phyloP scores from a whole-genome alignment of 1,140 invertebrate genomes.

The Sitophilus oryzae region DNA sequence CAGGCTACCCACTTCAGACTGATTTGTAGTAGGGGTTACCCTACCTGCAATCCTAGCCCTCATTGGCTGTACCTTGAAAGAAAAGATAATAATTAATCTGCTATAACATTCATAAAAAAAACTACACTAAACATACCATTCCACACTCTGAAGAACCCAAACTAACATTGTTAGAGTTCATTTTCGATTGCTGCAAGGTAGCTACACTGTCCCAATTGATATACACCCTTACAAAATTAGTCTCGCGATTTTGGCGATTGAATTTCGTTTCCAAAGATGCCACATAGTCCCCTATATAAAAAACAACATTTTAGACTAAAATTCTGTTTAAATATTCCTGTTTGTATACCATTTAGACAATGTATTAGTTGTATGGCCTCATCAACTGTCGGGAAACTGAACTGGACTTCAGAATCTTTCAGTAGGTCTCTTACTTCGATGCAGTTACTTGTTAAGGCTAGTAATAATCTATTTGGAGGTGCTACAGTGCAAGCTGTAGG shows the following conservation, averaged over 20 bases:
- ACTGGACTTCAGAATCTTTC: constrained; percentile 44
- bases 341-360: constrained; percentile 52
- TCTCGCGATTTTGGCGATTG: constrained; percentile 48
- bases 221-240: constrained; percentile 57
- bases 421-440: constrained; percentile 57
- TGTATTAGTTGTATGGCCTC: constrained; percentile 54
- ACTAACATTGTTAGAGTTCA: constrained; percentile 40
- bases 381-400: constrained; percentile 61
- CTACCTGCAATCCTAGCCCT: constrained; percentile 63
- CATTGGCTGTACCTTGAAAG: constrained; percentile 51
- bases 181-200: constrained; percentile 42
- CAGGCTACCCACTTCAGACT: constrained; percentile 49
- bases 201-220: constrained; percentile 55
- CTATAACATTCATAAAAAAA: background rate
- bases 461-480: constrained; percentile 48
- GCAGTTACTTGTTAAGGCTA: constrained; percentile 54
- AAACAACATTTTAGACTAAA: background rate
- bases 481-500: constrained; percentile 56
- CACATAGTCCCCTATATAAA: constrained; percentile 52
- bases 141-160: constrained; percentile 42
- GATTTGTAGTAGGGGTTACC: constrained; percentile 57
- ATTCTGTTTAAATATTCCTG: constrained; percentile 1
- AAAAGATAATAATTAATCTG: background rate
- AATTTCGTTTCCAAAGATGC: constrained; percentile 57
- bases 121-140: constrained; percentile 28